Conservation (phyloP, 2,113 vertebrate species). For the Tragelaphus scriptus region DNA sequence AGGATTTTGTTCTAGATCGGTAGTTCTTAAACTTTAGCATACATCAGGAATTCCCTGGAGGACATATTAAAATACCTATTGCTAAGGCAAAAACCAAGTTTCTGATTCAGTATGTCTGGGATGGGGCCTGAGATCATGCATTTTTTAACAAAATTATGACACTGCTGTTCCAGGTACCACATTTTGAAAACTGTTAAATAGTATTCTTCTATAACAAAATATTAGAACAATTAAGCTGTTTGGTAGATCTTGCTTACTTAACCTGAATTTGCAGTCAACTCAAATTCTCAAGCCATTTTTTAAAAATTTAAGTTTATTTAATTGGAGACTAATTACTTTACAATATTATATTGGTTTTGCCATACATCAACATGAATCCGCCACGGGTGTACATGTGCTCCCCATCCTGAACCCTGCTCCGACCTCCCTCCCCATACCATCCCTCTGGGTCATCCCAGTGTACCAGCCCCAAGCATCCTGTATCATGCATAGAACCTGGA, state of each 20-base stretch:
- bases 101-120: neutral
- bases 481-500: too few relatives aligned
- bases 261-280: neutral
- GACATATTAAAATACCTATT: neutral
- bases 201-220: neutral
- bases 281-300: neutral
- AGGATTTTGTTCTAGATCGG: neutral
- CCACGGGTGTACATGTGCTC: too few relatives aligned
- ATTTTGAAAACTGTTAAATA: constrained; percentile 12
- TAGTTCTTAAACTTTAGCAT: neutral
- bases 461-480: too few relatives aligned
- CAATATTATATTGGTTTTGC: too few relatives aligned
- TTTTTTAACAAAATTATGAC: neutral
- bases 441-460: too few relatives aligned
- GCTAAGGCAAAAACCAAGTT: neutral
- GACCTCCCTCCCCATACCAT: too few relatives aligned
- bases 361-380: too few relatives aligned
- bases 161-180: neutral
- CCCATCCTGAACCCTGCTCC: too few relatives aligned
- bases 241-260: neutral
- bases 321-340: too few relatives aligned
- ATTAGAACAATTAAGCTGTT: neutral
- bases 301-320: too few relatives aligned
- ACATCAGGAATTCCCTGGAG: neutral
- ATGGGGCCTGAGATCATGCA: neutral